phyloP scores from a whole-genome alignment of 1,140 invertebrate species.

The Hypsibius dujardini region DNA sequence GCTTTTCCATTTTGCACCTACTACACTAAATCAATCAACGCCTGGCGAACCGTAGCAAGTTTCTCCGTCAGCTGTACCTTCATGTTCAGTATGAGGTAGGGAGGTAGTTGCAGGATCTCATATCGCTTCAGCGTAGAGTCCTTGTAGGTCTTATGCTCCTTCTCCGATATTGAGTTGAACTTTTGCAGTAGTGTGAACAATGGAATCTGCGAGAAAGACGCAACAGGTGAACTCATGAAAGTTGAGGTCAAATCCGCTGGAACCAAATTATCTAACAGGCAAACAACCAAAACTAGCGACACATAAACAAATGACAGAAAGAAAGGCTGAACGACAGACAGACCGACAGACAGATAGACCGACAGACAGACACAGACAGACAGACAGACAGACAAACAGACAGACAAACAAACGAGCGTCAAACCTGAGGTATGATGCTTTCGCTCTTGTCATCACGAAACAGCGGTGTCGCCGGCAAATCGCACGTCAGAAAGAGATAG shows the following conservation, averaged over 20 bases:
- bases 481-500: constrained; percentile 87
- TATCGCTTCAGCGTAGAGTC: constrained; percentile 94
- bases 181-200: constrained; percentile 77
- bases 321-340: no score
- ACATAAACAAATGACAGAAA: no score
- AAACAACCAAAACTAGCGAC: no score
- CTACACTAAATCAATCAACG: neutral
- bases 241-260: no score
- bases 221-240: no score
- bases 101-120: constrained; percentile 79
- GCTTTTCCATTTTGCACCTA: neutral
- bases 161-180: constrained; percentile 84
- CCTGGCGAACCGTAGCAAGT: neutral
- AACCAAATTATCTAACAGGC: no score
- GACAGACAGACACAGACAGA: no score
- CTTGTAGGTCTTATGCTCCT: constrained; percentile 98
- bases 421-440: constrained; percentile 91
- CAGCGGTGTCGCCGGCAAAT: constrained; percentile 81
- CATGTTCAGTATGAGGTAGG: constrained; percentile 92
- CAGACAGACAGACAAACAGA: no score
- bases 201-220: constrained; percentile 51
- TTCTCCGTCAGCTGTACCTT: constrained; percentile 41
- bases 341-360: no score
- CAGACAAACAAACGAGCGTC: no score
- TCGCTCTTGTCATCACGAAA: constrained; percentile 92